These are phyloP conservation scores for Sinella curviseta DNA, from an alignment of 1,140 invertebrate genomes.

Conservation along the genomic window DNA sequence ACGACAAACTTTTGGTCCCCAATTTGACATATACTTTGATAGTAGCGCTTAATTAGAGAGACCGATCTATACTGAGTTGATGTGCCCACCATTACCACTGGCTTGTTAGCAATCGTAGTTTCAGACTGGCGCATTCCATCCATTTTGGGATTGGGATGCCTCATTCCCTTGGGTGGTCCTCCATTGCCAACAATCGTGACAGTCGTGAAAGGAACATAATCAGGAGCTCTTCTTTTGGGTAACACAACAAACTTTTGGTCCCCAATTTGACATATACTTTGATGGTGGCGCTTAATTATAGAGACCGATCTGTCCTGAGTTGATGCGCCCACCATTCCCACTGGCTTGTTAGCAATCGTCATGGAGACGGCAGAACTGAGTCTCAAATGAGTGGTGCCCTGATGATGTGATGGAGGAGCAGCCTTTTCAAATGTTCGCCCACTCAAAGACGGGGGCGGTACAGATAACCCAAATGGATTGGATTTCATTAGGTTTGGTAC, in stretches of 20 bases:
- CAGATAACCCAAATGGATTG: background rate
- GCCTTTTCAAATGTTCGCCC: constrained; percentile 3
- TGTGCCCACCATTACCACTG: background rate
- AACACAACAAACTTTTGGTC: background rate
- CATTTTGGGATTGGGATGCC: background rate
- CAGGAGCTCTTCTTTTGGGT: background rate
- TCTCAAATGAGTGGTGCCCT: background rate
- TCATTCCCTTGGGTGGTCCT: background rate
- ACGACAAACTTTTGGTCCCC: background rate
- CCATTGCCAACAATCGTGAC: background rate
- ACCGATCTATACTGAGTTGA: background rate
- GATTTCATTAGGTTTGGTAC: constrained; percentile 5
- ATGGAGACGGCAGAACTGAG: background rate
- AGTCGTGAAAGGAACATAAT: background rate
- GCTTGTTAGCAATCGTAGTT: background rate
- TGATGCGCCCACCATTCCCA: background rate
- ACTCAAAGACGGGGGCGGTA: background rate
- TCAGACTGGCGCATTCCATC: background rate
- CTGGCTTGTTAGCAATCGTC: background rate
- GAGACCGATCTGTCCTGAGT: background rate
- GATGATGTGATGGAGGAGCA: background rate
- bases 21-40: background rate
- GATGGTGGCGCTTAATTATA: background rate
- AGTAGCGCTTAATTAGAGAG: background rate
- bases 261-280: background rate